A percentile compares a stretch with the other conserved stretches of the same genome.
phyloP scores from a whole-genome alignment of 2,888 invertebrate species.

The Eupsilia transversa region DNA sequence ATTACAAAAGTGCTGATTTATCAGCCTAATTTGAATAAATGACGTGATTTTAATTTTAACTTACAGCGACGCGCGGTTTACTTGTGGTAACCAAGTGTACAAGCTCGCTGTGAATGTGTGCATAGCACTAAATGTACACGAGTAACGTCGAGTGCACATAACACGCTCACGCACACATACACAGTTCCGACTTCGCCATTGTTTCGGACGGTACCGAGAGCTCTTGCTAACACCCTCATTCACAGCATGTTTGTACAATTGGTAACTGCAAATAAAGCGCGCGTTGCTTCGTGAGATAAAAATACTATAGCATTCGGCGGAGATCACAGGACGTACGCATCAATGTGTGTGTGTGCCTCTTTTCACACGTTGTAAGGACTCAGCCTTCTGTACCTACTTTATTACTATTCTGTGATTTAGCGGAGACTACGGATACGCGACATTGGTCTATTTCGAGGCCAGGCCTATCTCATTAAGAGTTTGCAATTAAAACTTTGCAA shows the following conservation, averaged over 20 bases:
- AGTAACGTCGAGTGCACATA: too few relatives aligned
- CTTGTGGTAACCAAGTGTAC: too few relatives aligned
- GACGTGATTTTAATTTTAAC: background rate
- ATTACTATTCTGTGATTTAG: constrained; percentile 37
- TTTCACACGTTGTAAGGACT: background rate
- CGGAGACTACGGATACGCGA: constrained; percentile 57
- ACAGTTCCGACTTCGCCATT: too few relatives aligned
- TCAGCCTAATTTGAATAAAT: background rate
- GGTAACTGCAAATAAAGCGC: too few relatives aligned
- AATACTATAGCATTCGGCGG: background rate
- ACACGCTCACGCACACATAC: too few relatives aligned
- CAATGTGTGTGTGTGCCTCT: background rate
- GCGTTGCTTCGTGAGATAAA: too few relatives aligned
- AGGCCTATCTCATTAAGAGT: constrained; percentile 84
- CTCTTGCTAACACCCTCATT: too few relatives aligned
- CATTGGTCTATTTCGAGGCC: constrained; percentile 74
- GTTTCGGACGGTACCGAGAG: too few relatives aligned
- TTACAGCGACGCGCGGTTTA: background rate
- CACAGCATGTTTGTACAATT: too few relatives aligned
- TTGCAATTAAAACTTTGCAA: constrained; percentile 87
- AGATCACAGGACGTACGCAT: background rate
- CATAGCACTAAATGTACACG: too few relatives aligned
- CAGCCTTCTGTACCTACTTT: constrained; percentile 21
- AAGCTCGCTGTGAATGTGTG: too few relatives aligned
- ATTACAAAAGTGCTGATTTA: background rate